Evolutionary conservation across 2,113 vertebrate genomes (phyloP).

Genomic region (Pogona vitticeps): DNA sequence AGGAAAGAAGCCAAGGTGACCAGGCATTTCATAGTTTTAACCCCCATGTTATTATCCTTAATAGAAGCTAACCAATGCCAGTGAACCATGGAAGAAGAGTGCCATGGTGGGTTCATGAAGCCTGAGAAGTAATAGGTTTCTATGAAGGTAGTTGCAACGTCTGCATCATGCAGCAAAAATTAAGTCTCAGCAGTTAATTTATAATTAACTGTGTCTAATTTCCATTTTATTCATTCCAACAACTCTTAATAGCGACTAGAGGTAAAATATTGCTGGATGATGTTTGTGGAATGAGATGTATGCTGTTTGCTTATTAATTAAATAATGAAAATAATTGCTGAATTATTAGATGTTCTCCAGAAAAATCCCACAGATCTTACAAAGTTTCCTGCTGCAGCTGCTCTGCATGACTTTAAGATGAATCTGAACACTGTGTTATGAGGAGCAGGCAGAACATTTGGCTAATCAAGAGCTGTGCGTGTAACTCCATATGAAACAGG

Average conservation of each 20-base stretch:
- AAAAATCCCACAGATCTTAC: background rate
- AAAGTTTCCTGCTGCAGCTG: background rate
- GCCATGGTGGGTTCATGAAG: background rate
- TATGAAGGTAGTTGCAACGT: background rate
- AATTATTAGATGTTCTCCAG: background rate
- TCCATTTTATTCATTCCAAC: background rate
- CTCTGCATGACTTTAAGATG: background rate
- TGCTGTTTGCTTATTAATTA: background rate
- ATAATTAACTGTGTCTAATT: background rate
- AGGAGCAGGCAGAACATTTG: no score
- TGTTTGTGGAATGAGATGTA: background rate
- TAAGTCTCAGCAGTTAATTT: background rate
- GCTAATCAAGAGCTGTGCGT: no score
- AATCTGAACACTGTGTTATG: background rate
- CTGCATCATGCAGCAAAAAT: background rate
- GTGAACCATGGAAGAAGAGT: background rate
- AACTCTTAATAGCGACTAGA: background rate
- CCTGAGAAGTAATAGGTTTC: slow-evolving; percentile 1
- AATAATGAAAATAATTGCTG: background rate
- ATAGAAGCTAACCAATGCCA: background rate
- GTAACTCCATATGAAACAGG: no score
- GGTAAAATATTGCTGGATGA: background rate
- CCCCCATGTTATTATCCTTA: background rate
- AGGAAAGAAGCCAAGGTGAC: background rate
- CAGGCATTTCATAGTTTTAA: background rate